Base-by-base conservation (phyloP, 2,888 invertebrate genomes). In the Bibio marci region DNA sequence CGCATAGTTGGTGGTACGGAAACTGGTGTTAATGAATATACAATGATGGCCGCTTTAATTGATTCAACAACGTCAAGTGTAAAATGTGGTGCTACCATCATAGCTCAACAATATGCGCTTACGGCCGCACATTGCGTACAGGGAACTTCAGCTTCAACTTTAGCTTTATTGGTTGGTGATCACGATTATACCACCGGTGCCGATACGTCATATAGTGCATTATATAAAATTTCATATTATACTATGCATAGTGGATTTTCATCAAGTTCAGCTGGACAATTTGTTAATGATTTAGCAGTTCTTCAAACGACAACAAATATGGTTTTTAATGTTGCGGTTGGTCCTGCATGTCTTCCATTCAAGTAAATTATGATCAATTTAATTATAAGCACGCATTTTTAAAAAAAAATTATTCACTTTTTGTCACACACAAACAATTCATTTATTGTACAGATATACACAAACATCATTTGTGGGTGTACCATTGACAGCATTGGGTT, bases 401-500 rank as follows among this genome's bases (percentile, higher is more conserved):
- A 14, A 14, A 7, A 15, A 14, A 35, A 26, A 15, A 11, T 14
- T 26, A 6, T 18, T 19, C 30, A n/a, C 13, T 13, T 13, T 5
- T 7, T 5, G 14, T 5, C 6, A n/a, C 5, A 30, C n/a, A 12
- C 8, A 13, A 14, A 32, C 32, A 32, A 32, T 4, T 11, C 22
- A 11, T 14, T 17, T 13, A 31, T 31, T 11, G 17, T n/a, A n/a
- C 11, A 38, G 33, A 18, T 33, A 18, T 18, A n/a, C n/a, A 4
- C 14, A 22, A 13, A 14, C 32, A 12, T 31, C 37, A 25, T 46
- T 49, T 41, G 43, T 43, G 12, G 40, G 42, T 14, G 30, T 31
- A 28, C 30, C 38, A 5, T 41, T 41, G 8, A 46, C 54, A 32
- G 52, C 57, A 2, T 52, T 53, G 14, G 75, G 75, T 30, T 76